These are phyloP conservation scores for Stenchaetothrips biformis DNA, from an alignment of 2,888 invertebrate genomes.

Conservation along the genomic window DNA sequence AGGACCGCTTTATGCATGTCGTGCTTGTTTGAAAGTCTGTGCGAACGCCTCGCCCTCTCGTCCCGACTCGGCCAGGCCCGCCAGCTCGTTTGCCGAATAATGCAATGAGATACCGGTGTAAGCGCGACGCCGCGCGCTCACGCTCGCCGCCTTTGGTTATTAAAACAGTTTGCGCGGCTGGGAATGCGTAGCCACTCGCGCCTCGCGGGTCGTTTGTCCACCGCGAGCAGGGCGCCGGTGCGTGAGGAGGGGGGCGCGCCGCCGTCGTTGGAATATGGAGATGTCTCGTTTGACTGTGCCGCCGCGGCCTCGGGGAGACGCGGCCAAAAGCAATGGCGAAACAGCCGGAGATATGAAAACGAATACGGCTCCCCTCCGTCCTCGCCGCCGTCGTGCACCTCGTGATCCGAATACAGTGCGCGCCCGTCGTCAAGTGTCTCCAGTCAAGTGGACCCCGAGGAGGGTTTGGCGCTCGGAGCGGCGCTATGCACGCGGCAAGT, in stretches of 20 bases:
- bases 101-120: too few species aligned
- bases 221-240: too few species aligned
- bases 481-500: too few species aligned
- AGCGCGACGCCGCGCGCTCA: neutral
- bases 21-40: slow-evolving; percentile 7
- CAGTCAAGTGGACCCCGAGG: too few species aligned
- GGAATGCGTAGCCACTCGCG: neutral
- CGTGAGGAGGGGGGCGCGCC: too few species aligned
- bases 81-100: neutral
- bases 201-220: neutral
- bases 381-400: too few species aligned
- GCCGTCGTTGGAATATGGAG: neutral
- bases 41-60: neutral
- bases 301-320: neutral
- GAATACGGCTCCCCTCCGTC: too few species aligned
- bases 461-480: too few species aligned
- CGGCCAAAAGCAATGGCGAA: too few species aligned
- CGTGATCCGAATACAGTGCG: too few species aligned
- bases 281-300: neutral
- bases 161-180: neutral
- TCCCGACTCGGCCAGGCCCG: neutral
- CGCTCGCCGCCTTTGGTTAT: neutral
- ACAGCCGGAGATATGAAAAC: too few species aligned
- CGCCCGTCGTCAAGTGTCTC: too few species aligned
- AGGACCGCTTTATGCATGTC: neutral